Evolutionary conservation across 2,113 vertebrate species (phyloP).

Genomic region (Anser cygnoides): DNA sequence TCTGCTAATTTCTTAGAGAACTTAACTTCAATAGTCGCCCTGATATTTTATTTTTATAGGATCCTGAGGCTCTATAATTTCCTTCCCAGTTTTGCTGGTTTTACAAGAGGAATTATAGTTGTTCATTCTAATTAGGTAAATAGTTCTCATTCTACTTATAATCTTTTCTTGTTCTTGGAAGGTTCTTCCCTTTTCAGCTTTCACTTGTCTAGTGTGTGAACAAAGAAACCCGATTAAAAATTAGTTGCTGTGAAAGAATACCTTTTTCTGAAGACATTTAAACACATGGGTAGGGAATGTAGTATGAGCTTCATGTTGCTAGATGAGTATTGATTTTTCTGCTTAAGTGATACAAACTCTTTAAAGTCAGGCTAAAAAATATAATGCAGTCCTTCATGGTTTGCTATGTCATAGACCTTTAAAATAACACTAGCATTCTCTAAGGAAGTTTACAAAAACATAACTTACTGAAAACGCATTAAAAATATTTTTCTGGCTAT

Average conservation of each 20-base stretch:
- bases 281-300: background rate
- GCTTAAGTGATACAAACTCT: background rate
- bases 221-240: background rate
- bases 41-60: background rate
- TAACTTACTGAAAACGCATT: background rate
- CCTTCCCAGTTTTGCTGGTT: background rate
- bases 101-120: background rate
- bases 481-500: background rate
- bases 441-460: background rate
- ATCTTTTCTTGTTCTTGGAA: background rate
- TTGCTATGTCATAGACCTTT: background rate
- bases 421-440: background rate
- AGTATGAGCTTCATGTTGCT: background rate
- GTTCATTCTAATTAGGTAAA: background rate
- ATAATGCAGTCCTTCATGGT: background rate
- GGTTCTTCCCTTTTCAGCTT: background rate
- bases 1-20: background rate
- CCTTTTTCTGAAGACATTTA: background rate
- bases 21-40: too few species aligned
- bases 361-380: background rate
- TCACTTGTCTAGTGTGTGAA: background rate
- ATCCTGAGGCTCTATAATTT: background rate
- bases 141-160: background rate
- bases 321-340: slow-evolving; percentile 6
- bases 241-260: background rate